Conservation (phyloP, 2,797 vertebrate genomes). For the Alauda arvensis region DNA sequence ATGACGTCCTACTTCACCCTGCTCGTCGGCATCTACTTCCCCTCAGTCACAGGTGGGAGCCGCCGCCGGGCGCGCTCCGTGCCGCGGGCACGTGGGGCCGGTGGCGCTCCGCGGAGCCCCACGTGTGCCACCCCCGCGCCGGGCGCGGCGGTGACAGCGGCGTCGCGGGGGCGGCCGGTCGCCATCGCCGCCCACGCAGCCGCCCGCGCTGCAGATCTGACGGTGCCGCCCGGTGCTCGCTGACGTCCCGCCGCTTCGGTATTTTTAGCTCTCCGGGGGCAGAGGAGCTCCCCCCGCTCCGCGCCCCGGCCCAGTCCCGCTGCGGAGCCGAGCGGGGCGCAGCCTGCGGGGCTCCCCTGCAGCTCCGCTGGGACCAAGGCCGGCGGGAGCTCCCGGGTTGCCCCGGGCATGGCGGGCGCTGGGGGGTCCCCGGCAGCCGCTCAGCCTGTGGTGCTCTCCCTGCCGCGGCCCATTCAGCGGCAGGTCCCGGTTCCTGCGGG, state of each 20-base stretch:
- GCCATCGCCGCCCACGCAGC: constrained; percentile 24
- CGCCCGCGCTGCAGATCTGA: constrained; percentile 22
- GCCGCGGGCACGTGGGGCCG: background rate
- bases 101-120: background rate
- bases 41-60: constrained; percentile 90
- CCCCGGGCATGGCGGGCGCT: accelerated
- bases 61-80: background rate
- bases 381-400: background rate
- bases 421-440: background rate
- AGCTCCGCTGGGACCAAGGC: background rate
- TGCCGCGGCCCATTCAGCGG: accelerated
- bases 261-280: constrained; percentile 39
- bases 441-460: background rate
- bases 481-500: accelerated
- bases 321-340: background rate
- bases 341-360: background rate
- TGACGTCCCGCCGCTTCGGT: background rate
- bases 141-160: background rate
- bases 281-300: background rate
- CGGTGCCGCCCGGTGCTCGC: background rate
- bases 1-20: constrained; percentile 95
- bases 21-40: constrained; percentile 96
- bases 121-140: background rate
- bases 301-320: background rate
- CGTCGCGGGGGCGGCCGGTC: background rate